Percentiles rank a stretch among this genome's conserved stretches.
Conservation (phyloP, 2,797 vertebrate genomes). For the Dipus sagitta region DNA sequence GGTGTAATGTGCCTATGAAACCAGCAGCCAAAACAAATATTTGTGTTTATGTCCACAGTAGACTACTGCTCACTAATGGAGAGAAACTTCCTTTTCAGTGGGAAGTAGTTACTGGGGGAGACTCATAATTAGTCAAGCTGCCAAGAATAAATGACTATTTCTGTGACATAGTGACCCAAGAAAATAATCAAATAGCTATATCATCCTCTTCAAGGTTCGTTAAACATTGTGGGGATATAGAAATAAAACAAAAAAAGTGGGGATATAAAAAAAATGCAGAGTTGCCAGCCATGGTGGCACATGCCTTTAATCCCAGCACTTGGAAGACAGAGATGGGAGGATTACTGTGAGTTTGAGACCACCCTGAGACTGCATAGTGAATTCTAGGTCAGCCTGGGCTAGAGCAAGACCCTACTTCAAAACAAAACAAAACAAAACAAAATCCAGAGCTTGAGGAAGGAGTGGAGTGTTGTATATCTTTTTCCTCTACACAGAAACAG, state of each 20-base stretch:
- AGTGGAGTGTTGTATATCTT: neutral
- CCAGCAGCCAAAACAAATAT: neutral
- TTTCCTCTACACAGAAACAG: neutral
- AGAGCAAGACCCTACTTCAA: no score
- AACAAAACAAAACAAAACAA: no score
- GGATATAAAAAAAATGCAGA: neutral
- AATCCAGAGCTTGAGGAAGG: neutral
- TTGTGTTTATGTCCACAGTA: neutral
- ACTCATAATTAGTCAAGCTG: neutral
- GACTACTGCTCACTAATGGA: neutral
- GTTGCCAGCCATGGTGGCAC: no score
- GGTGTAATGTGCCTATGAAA: neutral
- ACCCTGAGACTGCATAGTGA: no score
- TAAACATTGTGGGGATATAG: neutral
- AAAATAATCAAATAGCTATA: neutral
- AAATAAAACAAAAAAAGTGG: no score
- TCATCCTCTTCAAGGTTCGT: neutral
- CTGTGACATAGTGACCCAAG: neutral
- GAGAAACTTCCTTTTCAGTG: neutral
- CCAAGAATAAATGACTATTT: neutral
- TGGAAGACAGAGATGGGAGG: no score
- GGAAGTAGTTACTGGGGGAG: neutral
- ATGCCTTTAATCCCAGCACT: no score
- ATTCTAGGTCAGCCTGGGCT: no score
- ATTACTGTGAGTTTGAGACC: no score